Base-by-base conservation (phyloP, 1,140 invertebrate genomes). In the Eumeta japonica region DNA sequence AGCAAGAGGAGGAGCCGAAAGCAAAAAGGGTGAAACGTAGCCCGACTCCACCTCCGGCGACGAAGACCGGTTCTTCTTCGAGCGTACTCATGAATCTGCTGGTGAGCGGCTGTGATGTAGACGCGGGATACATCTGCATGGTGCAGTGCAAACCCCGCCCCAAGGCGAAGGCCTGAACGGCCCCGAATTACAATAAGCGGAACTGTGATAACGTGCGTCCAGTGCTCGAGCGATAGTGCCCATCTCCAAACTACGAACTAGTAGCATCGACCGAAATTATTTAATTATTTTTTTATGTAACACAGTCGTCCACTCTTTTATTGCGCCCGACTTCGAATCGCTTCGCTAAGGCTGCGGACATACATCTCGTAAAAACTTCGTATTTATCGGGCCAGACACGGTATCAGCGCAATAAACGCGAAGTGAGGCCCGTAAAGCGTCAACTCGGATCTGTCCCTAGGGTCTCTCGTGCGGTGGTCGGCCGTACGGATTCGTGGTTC, bases 31-130 rank as follows among this genome's bases (percentile, higher is more conserved):
- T 36, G 10, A 71, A 64, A 41, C 64, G 70, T 29, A 74, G 70
- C 39, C 57, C 62, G 35, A 73, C 65, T 16, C 66, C 62, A 27
- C 42, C 55, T 35, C 60, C 52, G 37, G 50, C 68, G 45, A 62
- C 73, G 40, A 45, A 43, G 45, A 30, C 50, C 9, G 52, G 35
- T 24, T 73, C 58, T 42, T 83, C 82, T 13, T 83, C 83, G 50
- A 89, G 87, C 68, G 90, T 94, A 52, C 80, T 94, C 44, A 90
- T 92, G 85, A 94, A 94, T 76, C 80, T 94, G 39, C 79, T 94
- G 70, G 88, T 92, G 65, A 92, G 89, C 79, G 90, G 90, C 57
- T 90, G 90, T 78, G 90, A 94, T 74, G 86, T 92, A 66, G 87
- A 86, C 79, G 88, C 90, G 47, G 90, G 90, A 47, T 94, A 94